Conservation (phyloP, 2,113 vertebrate genomes). For the Mormyrus iriodes region DNA sequence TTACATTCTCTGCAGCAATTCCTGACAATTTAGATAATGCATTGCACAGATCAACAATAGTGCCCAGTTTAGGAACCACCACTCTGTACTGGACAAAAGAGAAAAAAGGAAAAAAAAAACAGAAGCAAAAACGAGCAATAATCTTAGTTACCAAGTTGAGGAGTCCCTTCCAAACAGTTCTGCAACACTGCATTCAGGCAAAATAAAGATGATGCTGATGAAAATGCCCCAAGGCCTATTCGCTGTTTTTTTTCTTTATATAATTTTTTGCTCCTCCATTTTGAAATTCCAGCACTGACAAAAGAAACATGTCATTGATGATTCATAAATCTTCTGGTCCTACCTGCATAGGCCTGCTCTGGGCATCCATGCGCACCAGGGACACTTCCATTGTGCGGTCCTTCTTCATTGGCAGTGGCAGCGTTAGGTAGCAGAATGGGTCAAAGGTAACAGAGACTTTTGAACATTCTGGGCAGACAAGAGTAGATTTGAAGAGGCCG, state of each 20-base stretch:
- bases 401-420: conserved; percentile 84
- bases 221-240: background rate
- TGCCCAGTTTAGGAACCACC: conserved; percentile 84
- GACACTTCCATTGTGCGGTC: conserved; percentile 84
- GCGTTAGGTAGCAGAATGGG: conserved; percentile 86
- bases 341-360: conserved; percentile 80
- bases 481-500: conserved; percentile 83
- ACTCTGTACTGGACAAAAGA: conserved; percentile 70
- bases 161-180: background rate
- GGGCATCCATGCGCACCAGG: conserved; percentile 77
- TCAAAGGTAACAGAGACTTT: conserved; percentile 87
- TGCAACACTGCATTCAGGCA: too few relatives aligned
- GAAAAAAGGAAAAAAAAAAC: background rate
- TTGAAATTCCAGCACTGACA: background rate
- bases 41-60: conserved; percentile 79
- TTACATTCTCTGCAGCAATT: conserved; percentile 81
- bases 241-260: background rate
- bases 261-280: background rate
- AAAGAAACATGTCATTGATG: background rate
- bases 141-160: background rate
- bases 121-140: background rate
- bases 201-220: too few relatives aligned
- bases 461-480: conserved; percentile 81
- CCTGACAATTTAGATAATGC: conserved; percentile 78
- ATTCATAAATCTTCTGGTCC: conserved; percentile 24